Evolutionary conservation across 53 echinoderm and acorn worm species (phyloP), one percentile per base, ranked within the genome.

Genomic region (Actinopyga echinites): DNA sequence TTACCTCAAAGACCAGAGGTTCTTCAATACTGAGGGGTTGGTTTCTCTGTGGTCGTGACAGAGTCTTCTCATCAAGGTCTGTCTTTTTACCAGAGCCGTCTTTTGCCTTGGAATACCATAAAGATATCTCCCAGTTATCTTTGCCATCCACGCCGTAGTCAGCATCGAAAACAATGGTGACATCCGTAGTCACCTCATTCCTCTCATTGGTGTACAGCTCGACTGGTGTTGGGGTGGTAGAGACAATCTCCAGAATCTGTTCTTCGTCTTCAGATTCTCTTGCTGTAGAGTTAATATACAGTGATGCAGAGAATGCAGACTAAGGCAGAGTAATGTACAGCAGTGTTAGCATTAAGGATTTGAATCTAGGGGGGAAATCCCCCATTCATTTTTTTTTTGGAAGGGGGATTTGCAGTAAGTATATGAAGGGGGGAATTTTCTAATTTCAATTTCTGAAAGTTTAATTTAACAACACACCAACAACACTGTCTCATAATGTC

Each of bases 121-220:
- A 19, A 15, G 53, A 30, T 54, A 77, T 56, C 52, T 77, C 77
- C 77, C 77, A 77, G 22, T 77, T 77, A 33, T 77, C 77, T 29
- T 29, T 77, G 56, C 77, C 77, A 32, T 53, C 20, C 53, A 77
- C 77, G 6, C 77, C 77, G 28, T 77, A 77, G 56, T 77, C 77
- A 28, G 53, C 56, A 21, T 77, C 56, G 5, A 53, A 77, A 7
- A 54, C 31, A 19, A 53, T 49, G 2, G 77, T 77, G 13, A 77
- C 31, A 32, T 77, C 77, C 20, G 77, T 77, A 31, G 77, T 56
- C 1, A 77, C 77, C 10, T 77, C 77, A 21, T 77, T 77, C 32
- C 32, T 21, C 56, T 77, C 77, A 30, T 77, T 31, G 20, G 56
- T 77, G 77, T 77, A 77, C 45, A 77, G 49, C 8, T 29, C 54